Conservation (phyloP, 1,140 invertebrate species). For the Cardiocondyla obscurior region DNA sequence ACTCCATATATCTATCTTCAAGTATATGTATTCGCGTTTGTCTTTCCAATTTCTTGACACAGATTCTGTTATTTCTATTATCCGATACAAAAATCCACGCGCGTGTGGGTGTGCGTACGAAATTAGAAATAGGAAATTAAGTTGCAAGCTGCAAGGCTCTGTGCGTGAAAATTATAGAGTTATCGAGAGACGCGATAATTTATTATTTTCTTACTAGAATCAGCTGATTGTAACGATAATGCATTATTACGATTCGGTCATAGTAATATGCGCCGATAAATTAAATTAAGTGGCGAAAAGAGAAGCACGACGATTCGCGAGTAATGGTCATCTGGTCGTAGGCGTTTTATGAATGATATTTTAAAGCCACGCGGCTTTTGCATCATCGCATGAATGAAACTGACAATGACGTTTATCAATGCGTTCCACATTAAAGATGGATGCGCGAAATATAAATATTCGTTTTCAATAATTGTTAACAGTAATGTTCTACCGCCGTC, state of each 20-base stretch:
- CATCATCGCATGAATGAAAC: conserved; percentile 9
- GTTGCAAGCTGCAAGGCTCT: no score
- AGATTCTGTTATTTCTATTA: background rate
- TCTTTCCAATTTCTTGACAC: background rate
- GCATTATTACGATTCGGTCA: background rate
- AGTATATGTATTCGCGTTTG: background rate
- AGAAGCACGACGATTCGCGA: background rate
- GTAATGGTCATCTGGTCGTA: background rate
- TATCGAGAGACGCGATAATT: background rate
- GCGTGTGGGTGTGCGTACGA: no score
- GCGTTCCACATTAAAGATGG: background rate
- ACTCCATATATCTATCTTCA: conserved; percentile 2
- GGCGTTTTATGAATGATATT: conserved; percentile 32
- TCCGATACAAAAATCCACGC: no score
- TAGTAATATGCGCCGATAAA: background rate
- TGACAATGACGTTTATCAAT: background rate
- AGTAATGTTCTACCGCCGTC: background rate
- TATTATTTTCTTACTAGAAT: background rate
- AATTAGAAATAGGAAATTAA: background rate
- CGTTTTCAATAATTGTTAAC: background rate
- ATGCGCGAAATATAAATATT: background rate
- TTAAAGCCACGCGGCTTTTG: conserved; percentile 6
- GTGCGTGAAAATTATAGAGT: background rate
- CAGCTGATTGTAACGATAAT: background rate
- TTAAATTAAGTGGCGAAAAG: background rate